Conservation (phyloP, 2,797 vertebrate species). For the Notolabrus celidotus region DNA sequence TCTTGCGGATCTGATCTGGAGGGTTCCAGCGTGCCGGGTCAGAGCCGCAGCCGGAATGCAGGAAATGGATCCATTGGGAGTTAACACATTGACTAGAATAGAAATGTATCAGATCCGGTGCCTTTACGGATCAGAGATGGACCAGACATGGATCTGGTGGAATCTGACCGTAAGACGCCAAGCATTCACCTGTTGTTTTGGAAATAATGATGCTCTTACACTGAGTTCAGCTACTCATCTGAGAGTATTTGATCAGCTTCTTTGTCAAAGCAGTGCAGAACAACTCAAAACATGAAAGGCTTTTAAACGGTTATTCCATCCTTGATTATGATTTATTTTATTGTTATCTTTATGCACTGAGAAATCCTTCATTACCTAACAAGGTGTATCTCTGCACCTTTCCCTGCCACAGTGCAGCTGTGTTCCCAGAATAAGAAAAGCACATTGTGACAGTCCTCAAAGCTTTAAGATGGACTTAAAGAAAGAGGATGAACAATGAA, state of each 20-base stretch:
- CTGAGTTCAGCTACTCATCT: neutral
- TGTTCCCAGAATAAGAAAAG: slow-evolving; percentile 53
- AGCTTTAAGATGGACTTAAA: slow-evolving; percentile 39
- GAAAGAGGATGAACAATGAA: slow-evolving; percentile 53
- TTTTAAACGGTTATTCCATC: neutral
- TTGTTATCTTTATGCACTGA: neutral
- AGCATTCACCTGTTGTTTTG: too few relatives aligned
- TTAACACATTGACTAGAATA: too few relatives aligned
- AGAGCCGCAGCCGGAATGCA: too few relatives aligned
- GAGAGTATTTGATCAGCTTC: neutral
- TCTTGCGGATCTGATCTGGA: too few relatives aligned
- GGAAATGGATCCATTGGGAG: too few relatives aligned
- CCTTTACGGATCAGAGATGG: too few relatives aligned
- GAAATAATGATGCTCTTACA: neutral
- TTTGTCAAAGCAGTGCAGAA: too few relatives aligned
- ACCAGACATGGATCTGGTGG: too few relatives aligned
- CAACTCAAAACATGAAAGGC: too few relatives aligned
- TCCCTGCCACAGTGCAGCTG: slow-evolving; percentile 17
- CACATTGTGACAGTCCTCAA: slow-evolving; percentile 57
- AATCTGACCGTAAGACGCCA: too few relatives aligned
- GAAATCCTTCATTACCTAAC: slow-evolving; percentile 23
- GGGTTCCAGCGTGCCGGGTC: too few relatives aligned
- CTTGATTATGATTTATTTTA: slow-evolving; percentile 3
- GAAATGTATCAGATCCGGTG: too few relatives aligned
- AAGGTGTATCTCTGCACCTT: slow-evolving; percentile 22